phyloP scores from a whole-genome alignment of 2,113 vertebrate species.

The Orthonyx spaldingii region DNA sequence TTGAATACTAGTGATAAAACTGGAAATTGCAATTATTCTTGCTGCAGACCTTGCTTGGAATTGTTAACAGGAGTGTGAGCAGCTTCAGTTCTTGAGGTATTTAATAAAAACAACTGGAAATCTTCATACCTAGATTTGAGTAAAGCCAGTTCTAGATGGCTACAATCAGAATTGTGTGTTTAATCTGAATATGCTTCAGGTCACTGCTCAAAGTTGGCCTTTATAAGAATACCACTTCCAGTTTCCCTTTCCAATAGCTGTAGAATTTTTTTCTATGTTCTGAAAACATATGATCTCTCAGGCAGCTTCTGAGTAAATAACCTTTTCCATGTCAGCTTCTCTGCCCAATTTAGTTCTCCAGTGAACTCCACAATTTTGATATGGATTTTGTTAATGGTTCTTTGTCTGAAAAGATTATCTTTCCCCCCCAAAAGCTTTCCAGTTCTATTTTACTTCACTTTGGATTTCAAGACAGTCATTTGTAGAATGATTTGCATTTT shows the following conservation, averaged over 20 bases:
- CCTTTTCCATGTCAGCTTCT: neutral
- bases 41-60: neutral
- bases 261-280: neutral
- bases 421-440: neutral
- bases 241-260: neutral
- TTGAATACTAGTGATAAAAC: neutral
- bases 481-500: slow-evolving; percentile 33
- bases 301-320: neutral
- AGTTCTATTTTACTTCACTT: neutral
- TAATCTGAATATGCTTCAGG: neutral
- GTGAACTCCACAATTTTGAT: neutral
- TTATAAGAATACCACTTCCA: neutral
- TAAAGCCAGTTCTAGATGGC: neutral
- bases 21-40: neutral
- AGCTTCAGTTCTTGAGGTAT: neutral
- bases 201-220: neutral
- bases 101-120: neutral
- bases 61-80: neutral
- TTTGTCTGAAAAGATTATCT: neutral
- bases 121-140: neutral
- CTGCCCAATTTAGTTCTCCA: neutral
- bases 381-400: neutral
- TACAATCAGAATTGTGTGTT: neutral
- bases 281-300: neutral
- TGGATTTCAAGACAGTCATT: neutral